These are phyloP conservation scores for Cryptotis parvus DNA, from an alignment of 2,113 vertebrate species.

Conservation along the genomic window DNA sequence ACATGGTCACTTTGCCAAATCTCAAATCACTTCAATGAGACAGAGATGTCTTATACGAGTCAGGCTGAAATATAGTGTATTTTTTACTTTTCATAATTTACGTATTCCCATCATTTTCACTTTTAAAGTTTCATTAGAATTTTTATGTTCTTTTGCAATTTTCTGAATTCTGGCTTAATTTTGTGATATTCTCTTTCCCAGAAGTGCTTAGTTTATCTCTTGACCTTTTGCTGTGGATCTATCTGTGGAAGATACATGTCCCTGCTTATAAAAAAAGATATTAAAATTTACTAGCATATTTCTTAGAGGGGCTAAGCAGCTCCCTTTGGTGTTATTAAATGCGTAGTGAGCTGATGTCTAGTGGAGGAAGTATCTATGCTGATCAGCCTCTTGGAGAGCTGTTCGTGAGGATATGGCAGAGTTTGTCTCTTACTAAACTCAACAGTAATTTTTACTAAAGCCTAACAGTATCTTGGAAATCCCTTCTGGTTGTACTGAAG, in stretches of 20 bases:
- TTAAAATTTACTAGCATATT: constrained; percentile 36
- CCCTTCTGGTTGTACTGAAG: constrained; percentile 41
- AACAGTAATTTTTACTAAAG: constrained; percentile 8
- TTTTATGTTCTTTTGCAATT: constrained; percentile 58
- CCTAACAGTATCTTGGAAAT: constrained; percentile 13
- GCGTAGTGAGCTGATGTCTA: neutral
- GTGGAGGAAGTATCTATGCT: constrained; percentile 13
- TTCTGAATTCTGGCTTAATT: constrained; percentile 64
- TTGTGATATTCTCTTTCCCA: constrained; percentile 58
- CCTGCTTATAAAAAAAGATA: constrained; percentile 27
- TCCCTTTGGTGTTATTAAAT: constrained; percentile 1
- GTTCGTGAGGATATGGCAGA: neutral
- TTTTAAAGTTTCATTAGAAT: constrained; percentile 66
- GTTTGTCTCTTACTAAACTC: neutral
- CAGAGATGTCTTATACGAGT: constrained; percentile 62
- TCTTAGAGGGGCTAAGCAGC: neutral
- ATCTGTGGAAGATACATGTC: constrained; percentile 1
- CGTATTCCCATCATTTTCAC: constrained; percentile 54
- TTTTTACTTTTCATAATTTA: constrained; percentile 66
- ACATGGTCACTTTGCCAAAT: constrained; percentile 60
- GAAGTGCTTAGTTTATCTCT: constrained; percentile 54
- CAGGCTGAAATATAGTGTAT: constrained; percentile 48
- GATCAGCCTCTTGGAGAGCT: constrained; percentile 27
- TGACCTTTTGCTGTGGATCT: constrained; percentile 45
- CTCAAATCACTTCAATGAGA: constrained; percentile 55